phyloP scores from a whole-genome alignment of 1,140 invertebrate species.

The Stegodyphus mimosarum region DNA sequence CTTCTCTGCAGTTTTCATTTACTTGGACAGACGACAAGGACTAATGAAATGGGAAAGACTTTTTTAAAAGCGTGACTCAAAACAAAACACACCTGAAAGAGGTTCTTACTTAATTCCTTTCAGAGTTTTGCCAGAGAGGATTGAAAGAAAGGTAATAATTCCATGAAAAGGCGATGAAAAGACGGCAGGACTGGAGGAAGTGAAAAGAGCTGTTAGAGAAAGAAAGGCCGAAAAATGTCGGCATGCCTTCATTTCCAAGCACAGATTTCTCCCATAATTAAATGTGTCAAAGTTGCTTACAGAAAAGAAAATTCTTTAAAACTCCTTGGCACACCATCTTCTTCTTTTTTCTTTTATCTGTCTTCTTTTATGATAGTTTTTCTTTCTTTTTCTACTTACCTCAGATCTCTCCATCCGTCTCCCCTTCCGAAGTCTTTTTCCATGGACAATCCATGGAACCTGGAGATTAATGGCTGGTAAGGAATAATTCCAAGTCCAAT shows the following conservation, averaged over 20 bases:
- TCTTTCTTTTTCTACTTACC: not conserved
- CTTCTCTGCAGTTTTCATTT: too few relatives aligned
- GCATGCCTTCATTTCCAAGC: conserved; percentile 8
- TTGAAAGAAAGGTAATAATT: not conserved
- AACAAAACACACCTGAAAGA: not conserved
- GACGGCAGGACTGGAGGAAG: too few relatives aligned
- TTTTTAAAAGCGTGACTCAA: not conserved
- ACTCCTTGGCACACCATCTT: conserved; percentile 21
- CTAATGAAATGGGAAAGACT: too few relatives aligned
- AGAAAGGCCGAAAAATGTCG: conserved; percentile 3
- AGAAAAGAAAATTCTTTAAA: conserved; percentile 25
- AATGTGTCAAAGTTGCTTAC: conserved; percentile 36
- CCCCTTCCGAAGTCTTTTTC: not conserved
- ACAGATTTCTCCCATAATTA: conserved; percentile 34
- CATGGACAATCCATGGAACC: conserved; percentile 9
- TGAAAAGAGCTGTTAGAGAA: not conserved
- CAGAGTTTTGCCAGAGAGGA: not conserved
- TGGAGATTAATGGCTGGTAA: conserved; percentile 38
- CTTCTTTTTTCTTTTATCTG: not conserved
- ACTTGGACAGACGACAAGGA: too few relatives aligned
- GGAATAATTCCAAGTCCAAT: conserved; percentile 50
- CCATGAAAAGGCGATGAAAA: not conserved
- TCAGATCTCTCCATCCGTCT: not conserved
- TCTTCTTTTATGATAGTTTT: conserved; percentile 5
- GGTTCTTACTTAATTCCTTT: not conserved